A percentile compares a stretch with the other conserved stretches of the same genome.
Conservation (phyloP, 1,140 invertebrate genomes). For the Anastatus disparis region DNA sequence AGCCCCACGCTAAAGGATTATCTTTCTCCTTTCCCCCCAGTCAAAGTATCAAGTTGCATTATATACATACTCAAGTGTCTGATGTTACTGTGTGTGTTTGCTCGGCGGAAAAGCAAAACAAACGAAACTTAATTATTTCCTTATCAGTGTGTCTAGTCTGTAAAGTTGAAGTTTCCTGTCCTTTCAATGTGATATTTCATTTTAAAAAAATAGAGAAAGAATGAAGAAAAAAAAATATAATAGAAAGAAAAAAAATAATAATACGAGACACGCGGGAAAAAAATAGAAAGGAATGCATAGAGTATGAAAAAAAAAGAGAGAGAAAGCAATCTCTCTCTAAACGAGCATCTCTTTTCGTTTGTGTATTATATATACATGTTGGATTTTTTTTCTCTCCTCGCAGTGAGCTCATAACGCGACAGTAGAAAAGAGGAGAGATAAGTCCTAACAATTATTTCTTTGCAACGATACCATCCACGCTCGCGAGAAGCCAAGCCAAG, state of each 20-base stretch:
- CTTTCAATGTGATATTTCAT: not conserved
- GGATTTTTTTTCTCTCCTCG: no score
- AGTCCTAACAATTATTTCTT: slow-evolving; percentile 21
- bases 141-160: not conserved
- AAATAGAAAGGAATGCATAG: not conserved
- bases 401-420: not conserved
- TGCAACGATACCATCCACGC: not conserved
- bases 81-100: no score
- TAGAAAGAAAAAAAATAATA: not conserved
- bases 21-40: no score
- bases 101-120: no score
- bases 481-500: not conserved
- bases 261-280: not conserved
- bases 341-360: not conserved
- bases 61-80: no score
- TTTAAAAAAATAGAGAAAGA: no score
- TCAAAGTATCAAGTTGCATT: not conserved
- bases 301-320: not conserved
- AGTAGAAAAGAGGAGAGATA: not conserved
- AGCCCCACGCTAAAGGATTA: no score
- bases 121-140: slow-evolving; percentile 22
- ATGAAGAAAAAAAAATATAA: not conserved
- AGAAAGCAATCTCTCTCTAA: slow-evolving; percentile 7
- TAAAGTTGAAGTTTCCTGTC: not conserved
- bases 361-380: no score